A percentile compares a stretch with the other conserved stretches of the same genome.
These are phyloP conservation scores for Ascaphus truei DNA, from an alignment of 2,113 vertebrate genomes.

Conservation along the genomic window DNA sequence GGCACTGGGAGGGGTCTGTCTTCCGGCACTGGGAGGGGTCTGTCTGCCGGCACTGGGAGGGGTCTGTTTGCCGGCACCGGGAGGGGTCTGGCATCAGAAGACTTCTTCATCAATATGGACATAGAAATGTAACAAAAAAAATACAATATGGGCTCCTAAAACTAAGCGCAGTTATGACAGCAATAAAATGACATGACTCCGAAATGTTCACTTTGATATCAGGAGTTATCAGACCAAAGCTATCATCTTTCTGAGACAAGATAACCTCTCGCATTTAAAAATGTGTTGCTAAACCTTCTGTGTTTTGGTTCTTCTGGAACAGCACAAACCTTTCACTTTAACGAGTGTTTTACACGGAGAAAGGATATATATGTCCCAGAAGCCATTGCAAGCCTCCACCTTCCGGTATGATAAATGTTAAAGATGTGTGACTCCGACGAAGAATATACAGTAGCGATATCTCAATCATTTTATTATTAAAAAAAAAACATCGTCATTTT, in stretches of 20 bases:
- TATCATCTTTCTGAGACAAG: not conserved
- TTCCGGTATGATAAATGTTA: constrained; percentile 20
- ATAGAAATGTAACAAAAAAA: too few species aligned
- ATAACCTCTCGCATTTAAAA: not conserved
- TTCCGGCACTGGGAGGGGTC: too few species aligned
- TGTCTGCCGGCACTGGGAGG: too few species aligned
- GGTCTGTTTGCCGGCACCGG: too few species aligned
- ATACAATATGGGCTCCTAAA: too few species aligned
- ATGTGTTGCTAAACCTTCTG: not conserved
- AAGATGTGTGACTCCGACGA: constrained; percentile 20
- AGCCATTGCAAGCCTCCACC: not conserved
- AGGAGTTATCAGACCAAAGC: too few species aligned
- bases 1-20: too few species aligned
- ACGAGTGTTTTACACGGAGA: not conserved
- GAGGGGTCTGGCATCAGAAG: too few species aligned
- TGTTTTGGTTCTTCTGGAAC: not conserved
- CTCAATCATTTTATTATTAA: not conserved
- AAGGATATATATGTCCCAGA: not conserved
- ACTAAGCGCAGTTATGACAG: too few species aligned
- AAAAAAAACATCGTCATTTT: not conserved
- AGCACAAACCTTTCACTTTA: not conserved
- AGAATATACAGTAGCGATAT: not conserved
- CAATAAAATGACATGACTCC: too few species aligned
- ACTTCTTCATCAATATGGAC: too few species aligned
- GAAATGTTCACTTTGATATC: too few species aligned